Evolutionary conservation across 2,797 vertebrate genomes (phyloP).

Genomic region (Hyperoplus immaculatus): DNA sequence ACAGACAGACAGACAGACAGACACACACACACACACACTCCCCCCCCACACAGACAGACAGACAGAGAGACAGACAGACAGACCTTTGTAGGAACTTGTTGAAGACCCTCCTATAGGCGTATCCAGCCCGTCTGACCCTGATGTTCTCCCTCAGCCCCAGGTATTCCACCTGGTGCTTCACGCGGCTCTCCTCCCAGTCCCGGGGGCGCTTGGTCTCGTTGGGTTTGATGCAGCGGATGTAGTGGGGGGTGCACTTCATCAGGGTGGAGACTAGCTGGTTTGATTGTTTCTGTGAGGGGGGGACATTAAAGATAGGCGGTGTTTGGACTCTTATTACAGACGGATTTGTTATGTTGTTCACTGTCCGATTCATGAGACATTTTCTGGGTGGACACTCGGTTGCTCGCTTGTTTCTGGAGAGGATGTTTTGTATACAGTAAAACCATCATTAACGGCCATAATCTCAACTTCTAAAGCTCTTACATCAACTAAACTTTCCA

Average conservation of each 20-base stretch:
- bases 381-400: too few relatives aligned
- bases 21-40: too few relatives aligned
- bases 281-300: constrained; percentile 85
- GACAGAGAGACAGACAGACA: not conserved
- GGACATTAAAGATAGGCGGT: not conserved
- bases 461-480: too few relatives aligned
- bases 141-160: constrained; percentile 90
- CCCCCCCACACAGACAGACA: not conserved
- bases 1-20: too few relatives aligned
- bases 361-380: too few relatives aligned
- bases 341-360: too few relatives aligned
- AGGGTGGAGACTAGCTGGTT: constrained; percentile 88
- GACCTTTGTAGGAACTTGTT: constrained; percentile 90
- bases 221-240: constrained; percentile 91
- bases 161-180: constrained; percentile 90
- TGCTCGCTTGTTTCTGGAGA: too few relatives aligned
- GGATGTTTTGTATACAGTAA: too few relatives aligned
- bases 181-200: constrained; percentile 90
- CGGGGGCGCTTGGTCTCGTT: constrained; percentile 88
- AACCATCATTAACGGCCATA: too few relatives aligned
- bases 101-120: constrained; percentile 86
- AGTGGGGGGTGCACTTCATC: constrained; percentile 91
- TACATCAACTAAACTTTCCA: too few relatives aligned
- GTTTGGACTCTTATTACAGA: too few relatives aligned
- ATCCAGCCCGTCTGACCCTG: constrained; percentile 87